Conservation (phyloP, 2,113 vertebrate species). For the Kobus ellipsiprymnus region DNA sequence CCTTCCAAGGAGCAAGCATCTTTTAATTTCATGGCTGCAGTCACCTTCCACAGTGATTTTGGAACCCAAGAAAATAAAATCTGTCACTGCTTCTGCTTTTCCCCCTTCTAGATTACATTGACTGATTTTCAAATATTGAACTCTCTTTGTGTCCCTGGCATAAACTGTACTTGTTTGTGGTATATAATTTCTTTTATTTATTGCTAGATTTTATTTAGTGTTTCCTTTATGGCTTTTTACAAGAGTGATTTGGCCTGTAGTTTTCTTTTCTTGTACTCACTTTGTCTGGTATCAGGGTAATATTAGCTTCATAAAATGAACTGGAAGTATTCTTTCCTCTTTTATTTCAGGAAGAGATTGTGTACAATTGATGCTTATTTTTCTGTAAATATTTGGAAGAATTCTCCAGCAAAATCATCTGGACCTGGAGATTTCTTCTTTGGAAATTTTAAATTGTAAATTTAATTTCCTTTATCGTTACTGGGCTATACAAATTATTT, state of each 20-base stretch:
- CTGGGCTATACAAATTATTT: neutral
- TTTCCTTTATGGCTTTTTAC: neutral
- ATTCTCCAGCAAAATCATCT: neutral
- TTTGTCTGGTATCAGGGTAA: neutral
- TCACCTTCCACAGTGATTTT: neutral
- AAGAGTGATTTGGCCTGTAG: neutral
- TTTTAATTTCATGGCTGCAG: neutral
- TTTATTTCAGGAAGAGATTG: neutral
- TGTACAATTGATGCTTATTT: neutral
- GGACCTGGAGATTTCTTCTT: neutral
- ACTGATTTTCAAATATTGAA: neutral
- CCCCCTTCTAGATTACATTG: neutral
- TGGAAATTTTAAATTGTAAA: neutral
- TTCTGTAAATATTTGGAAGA: neutral
- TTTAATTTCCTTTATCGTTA: conserved; percentile 16
- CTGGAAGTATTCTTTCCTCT: neutral
- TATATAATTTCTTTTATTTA: neutral
- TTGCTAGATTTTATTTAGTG: neutral
- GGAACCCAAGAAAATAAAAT: neutral
- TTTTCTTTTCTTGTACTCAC: neutral
- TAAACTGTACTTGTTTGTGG: neutral
- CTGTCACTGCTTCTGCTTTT: neutral
- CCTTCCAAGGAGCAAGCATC: neutral
- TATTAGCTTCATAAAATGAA: neutral
- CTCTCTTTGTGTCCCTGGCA: neutral